Base-by-base conservation (phyloP, 2,113 vertebrate species). In the Xyrauchen texanus region DNA sequence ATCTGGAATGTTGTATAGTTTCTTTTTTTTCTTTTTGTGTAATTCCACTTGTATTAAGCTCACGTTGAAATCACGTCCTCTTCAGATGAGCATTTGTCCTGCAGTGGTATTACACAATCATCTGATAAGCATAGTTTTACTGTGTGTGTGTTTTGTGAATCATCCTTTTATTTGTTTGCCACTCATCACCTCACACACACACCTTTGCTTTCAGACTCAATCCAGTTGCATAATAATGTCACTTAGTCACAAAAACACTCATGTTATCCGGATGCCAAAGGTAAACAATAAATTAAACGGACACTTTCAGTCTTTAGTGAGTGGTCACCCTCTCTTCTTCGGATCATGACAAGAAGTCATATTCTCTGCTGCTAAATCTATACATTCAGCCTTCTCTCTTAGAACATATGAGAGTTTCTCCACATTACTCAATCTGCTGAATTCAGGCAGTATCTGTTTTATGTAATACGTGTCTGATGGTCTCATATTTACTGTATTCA, bases 121-220 rank as follows among this genome's bases (percentile, higher is more conserved):
- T 66, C 13, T 47, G 4, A 66, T 46, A 66, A 65, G 70, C 5
- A 3, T 57, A 58, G 42, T 42, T 5, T 10, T 42, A n/a, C 21
- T 34, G 21, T 34, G 21, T 34, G 21, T 34, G 21, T 34, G 21
- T 34, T 8, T 69, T 66, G 11, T 49, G 55, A 34, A 9, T 61
- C 4, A 11, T 11, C 45, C 47, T 68, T 68, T 68, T 0, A 11
- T 68, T 68, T 21, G 8, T 68, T 47, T 68, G 45, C 8, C 4
- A 49, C 46, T 51, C 45, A 21, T 21, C 66, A 68, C n/a, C 55
- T 34, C 61, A 67, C 75, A 82, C 52, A 73, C 46, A 67, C 16
- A 70, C n/a, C n/a, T n/a, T 42, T 44, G 47, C 60, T 65, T 53
- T 76, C 58, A 44, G 11, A 76, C 58, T 64, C 15, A 7, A 61